Evolutionary conservation across 2,113 vertebrate genomes (phyloP).

Genomic region (Embiotoca jacksoni): DNA sequence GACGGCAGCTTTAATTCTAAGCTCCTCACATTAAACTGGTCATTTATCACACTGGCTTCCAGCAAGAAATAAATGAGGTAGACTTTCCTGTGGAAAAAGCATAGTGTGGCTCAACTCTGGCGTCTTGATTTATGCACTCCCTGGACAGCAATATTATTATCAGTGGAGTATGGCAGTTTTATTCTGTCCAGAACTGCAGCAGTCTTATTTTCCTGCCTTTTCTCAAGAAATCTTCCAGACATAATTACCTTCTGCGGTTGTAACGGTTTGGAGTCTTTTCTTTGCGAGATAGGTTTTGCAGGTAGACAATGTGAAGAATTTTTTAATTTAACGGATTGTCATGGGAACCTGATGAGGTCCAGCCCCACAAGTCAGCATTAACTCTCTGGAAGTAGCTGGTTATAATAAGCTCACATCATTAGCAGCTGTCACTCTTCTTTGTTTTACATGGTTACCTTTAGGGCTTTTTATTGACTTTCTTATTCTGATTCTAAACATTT

Average conservation of each 20-base stretch:
- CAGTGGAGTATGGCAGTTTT: slow-evolving; percentile 36
- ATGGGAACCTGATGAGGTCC: background rate
- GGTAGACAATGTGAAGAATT: background rate
- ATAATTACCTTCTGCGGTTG: slow-evolving; percentile 38
- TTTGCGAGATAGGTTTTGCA: slow-evolving; percentile 35
- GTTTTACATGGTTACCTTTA: background rate
- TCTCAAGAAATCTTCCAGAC: slow-evolving; percentile 13
- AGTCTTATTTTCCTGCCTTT: slow-evolving; percentile 1
- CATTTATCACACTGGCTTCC: slow-evolving; percentile 35
- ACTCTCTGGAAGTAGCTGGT: background rate
- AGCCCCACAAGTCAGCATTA: no score
- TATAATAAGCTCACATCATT: background rate
- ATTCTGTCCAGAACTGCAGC: slow-evolving; percentile 20
- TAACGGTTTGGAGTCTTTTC: slow-evolving; percentile 17
- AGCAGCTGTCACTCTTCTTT: background rate
- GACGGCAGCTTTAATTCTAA: background rate
- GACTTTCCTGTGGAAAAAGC: slow-evolving; percentile 18
- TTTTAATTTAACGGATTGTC: slow-evolving; percentile 11
- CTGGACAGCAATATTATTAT: slow-evolving; percentile 22
- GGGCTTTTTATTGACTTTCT: background rate
- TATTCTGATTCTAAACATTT: background rate
- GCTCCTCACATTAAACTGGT: slow-evolving; percentile 21
- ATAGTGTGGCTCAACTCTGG: slow-evolving; percentile 21
- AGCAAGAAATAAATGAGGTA: slow-evolving; percentile 33
- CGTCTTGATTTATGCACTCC: background rate